phyloP scores from a whole-genome alignment of 2,888 invertebrate species.

The Empis stercorea region DNA sequence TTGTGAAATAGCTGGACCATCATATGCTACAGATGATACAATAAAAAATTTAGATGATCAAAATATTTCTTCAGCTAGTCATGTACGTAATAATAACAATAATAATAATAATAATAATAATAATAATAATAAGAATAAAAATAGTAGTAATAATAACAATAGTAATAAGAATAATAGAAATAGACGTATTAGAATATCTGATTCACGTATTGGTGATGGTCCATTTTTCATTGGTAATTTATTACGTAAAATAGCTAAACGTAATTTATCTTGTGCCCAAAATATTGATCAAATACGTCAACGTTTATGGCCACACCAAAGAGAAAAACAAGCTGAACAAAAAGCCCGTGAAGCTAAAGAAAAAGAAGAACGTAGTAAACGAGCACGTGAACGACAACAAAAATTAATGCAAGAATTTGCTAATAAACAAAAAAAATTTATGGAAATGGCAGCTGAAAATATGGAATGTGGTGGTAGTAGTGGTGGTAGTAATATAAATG shows the following conservation, averaged over 20 bases:
- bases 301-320: slow-evolving; percentile 68
- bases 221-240: slow-evolving; percentile 74
- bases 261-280: slow-evolving; percentile 57
- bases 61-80: slow-evolving; percentile 7
- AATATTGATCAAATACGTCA: slow-evolving; percentile 58
- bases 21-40: slow-evolving; percentile 12
- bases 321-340: slow-evolving; percentile 65
- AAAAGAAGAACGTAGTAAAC: slow-evolving; percentile 67
- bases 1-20: slow-evolving; percentile 28
- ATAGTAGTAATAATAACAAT: slow-evolving; percentile 17
- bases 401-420: slow-evolving; percentile 91
- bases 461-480: slow-evolving; percentile 29
- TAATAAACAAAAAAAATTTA: slow-evolving; percentile 78
- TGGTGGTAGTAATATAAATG: too few species aligned
- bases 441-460: slow-evolving; percentile 62
- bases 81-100: slow-evolving; percentile 1
- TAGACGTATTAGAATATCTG: slow-evolving; percentile 24
- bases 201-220: slow-evolving; percentile 61
- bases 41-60: not conserved
- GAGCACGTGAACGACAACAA: slow-evolving; percentile 80
- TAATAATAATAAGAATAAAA: slow-evolving; percentile 14
- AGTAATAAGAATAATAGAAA: slow-evolving; percentile 18
- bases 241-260: slow-evolving; percentile 57
- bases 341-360: slow-evolving; percentile 50
- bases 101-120: not conserved